phyloP scores from a whole-genome alignment of 2,888 invertebrate species.

The Leptothorax acervorum region DNA sequence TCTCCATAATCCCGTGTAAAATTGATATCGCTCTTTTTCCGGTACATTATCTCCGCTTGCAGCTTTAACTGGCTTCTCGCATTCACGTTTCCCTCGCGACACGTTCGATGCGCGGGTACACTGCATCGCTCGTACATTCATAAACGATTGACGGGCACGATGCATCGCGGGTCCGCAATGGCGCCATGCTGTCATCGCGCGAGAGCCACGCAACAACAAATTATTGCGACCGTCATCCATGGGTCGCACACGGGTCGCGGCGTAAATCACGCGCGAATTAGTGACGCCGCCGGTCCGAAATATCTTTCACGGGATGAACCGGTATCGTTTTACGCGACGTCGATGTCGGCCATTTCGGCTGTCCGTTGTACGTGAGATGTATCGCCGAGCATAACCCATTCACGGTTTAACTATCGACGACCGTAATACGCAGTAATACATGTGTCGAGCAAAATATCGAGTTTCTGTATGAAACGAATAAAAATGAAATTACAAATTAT shows the following conservation, averaged over 20 bases:
- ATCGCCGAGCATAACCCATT: background rate
- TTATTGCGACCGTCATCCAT: constrained; percentile 54
- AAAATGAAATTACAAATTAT: background rate
- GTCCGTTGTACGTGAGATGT: constrained; percentile 13
- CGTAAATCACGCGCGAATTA: constrained; percentile 51
- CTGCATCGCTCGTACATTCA: constrained; percentile 40
- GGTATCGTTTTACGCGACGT: constrained; percentile 27
- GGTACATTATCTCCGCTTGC: constrained; percentile 4
- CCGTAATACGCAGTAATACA: background rate
- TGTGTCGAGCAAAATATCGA: background rate
- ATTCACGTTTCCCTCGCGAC: background rate
- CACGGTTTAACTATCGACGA: background rate
- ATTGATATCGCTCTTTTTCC: constrained; percentile 31
- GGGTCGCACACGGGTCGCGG: constrained; percentile 1
- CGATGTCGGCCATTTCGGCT: constrained; percentile 33
- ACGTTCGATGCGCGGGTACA: constrained; percentile 13
- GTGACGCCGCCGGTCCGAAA: constrained; percentile 26
- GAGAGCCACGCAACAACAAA: constrained; percentile 54
- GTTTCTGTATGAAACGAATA: background rate
- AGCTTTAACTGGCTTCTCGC: constrained; percentile 8
- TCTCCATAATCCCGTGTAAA: background rate
- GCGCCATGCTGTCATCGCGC: constrained; percentile 39
- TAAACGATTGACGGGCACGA: constrained; percentile 51
- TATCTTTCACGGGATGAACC: constrained; percentile 48
- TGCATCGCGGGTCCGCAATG: constrained; percentile 40